Evolutionary conservation across 2,888 invertebrate genomes (phyloP).

Genomic region (Ferdinandea cuprea): DNA sequence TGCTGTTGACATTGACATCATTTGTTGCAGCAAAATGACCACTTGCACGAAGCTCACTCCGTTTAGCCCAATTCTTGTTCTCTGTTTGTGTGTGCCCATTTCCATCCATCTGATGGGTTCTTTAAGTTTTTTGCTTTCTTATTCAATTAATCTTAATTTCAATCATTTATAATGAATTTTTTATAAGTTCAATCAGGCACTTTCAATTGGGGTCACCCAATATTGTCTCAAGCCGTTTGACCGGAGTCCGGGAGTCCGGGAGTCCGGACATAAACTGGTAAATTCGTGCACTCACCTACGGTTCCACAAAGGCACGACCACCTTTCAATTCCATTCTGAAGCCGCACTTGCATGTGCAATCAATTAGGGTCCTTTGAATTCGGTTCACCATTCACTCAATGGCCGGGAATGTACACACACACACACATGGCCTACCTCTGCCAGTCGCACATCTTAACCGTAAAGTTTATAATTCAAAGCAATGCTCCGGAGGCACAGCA

Average conservation of each 20-base stretch:
- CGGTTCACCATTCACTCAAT: conserved; percentile 64
- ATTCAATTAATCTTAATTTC: conserved; percentile 65
- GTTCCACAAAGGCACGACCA: conserved; percentile 5
- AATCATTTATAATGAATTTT: conserved; percentile 51
- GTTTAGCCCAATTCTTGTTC: background rate
- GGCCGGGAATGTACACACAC: conserved; percentile 29
- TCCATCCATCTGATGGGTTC: background rate
- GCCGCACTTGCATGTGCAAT: conserved; percentile 54
- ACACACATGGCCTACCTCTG: background rate
- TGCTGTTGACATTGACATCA: conserved; percentile 54
- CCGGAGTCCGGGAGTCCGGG: too few species aligned
- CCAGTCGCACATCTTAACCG: conserved; percentile 16
- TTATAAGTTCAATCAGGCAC: conserved; percentile 24
- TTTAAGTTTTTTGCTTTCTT: background rate
- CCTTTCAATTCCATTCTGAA: background rate
- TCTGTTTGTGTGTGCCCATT: background rate
- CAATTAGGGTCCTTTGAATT: conserved; percentile 71
- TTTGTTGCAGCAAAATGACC: conserved; percentile 12
- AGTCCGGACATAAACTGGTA: too few species aligned
- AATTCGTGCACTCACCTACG: background rate
- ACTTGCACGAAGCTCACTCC: too few species aligned
- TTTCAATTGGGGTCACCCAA: conserved; percentile 47
- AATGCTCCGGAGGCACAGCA: conserved; percentile 8
- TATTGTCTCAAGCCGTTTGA: conserved; percentile 32
- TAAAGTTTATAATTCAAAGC: conserved; percentile 64